Base-by-base conservation (phyloP, 2,113 vertebrate genomes). In the Coreoperca whiteheadi region DNA sequence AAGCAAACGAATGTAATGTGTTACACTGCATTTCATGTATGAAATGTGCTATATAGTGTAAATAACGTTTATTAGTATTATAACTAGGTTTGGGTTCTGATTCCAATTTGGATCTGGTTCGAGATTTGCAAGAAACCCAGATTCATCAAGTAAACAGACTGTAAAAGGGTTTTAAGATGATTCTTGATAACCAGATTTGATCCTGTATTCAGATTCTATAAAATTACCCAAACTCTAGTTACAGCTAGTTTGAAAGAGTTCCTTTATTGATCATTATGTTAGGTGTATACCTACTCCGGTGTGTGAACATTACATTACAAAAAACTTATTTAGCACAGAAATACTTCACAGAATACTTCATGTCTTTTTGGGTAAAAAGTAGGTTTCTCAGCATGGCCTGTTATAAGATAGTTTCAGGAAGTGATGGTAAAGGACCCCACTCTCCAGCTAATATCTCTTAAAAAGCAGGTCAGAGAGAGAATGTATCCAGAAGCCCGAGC, bases 401-500 rank as follows among this genome's bases (percentile, higher is more conserved):
- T 57, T 32, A 21, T 46, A 23, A 68, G 37, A 63, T 28, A 41
- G 28, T 57, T 61, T 53, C 18, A 20, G 23, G 10, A 18, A 41
- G 48, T 81, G 34, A 4, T 77, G 66, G 51, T 81, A 74, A 46
- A 41, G 57, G 57, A 41, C n/a, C 9, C 54, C 70, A 20, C 51
- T 78, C 85, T 15, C 59, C 34, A 59, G 16, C 10, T 74, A 46
- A 72, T 53, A n/a, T 72, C 63, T 61, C 8, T 72, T 74, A 14
- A 53, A 1, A 87, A 82, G 20, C 66, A 90, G 83, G 83, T 60
- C 83, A 70, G 57, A 74, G 37, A 66, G 28, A 60, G 18, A 67
- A 43, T 15, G 1, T 32, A 59, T 75, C n/a, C 66, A 57, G 50
- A 71, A 8, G 39, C 72, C 23, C 6, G 1, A 65, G 30, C 34